Evolutionary conservation across 2,888 invertebrate species (phyloP), one percentile per base, ranked within the genome.

Genomic region (Scelioninae gen. 1): DNA sequence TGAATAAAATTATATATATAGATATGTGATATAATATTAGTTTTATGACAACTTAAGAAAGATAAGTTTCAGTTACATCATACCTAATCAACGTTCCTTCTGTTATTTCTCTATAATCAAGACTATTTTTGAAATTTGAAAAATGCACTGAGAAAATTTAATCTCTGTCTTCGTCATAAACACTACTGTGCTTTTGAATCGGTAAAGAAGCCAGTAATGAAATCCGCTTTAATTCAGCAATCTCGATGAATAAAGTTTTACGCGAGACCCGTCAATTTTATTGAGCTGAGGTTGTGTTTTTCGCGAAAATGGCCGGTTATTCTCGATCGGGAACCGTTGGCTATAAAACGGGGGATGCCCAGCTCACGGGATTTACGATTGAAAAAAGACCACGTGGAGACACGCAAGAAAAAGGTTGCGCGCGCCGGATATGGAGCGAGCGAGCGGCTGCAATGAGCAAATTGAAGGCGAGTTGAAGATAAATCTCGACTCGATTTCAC

Each of bases 401-500:
- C 71, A 83, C 68, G 63, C 60, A 71, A 80, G 79, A 72, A 79
- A 83, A 75, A 76, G 62, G 45, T 23, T 79, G 40, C 74, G 74
- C 16, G 74, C 75, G 72, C 71, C 83, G 66, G 62, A 82, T 77
- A 62, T 68, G 72, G 72, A 82, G 71, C 75, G 76, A 65, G 72
- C 74, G 78, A 81, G 78, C 84, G 77, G 80, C 82, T 71, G 72
- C 79, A 78, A 85, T 84, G 85, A 85, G 83, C 85, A 87, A 87
- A 87, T 87, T 87, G 87, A 83, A 87, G 85, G 84, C 85, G 83
- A 85, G 87, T 85, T 82, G 80, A 71, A 86, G 87, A 88, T 88
- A 88, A 88, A 88, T 88, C 88, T 88, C 83, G 83, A 77, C 84
- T 83, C 81, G 85, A 86, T 87, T 87, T 87, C 86, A 86, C 85